phyloP scores from a whole-genome alignment of 2,888 invertebrate species.

The Yponomeuta cagnagella region DNA sequence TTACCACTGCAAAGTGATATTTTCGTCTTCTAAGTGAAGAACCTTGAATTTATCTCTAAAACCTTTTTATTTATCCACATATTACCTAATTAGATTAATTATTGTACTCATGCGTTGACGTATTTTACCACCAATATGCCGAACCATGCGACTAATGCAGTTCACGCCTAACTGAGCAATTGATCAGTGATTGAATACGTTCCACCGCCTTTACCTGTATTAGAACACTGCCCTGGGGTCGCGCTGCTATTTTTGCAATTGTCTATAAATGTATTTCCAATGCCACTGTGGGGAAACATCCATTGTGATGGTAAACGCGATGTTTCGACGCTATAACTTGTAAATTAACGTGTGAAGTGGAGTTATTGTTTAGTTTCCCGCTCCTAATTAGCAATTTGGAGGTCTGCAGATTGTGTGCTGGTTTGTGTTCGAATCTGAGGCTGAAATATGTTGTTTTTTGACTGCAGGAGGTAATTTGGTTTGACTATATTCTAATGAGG shows the following conservation, averaged over 20 bases:
- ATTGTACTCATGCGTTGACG: background rate
- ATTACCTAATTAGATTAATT: background rate
- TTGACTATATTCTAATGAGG: background rate
- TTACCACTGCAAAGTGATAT: conserved; percentile 69
- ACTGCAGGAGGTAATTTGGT: background rate
- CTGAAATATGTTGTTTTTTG: background rate
- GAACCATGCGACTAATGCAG: background rate
- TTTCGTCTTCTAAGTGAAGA: conserved; percentile 41
- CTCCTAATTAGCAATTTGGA: background rate
- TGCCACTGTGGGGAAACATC: background rate
- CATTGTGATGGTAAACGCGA: background rate
- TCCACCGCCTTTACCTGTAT: conserved; percentile 53
- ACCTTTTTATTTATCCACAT: background rate
- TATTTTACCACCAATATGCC: background rate
- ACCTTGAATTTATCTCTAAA: conserved; percentile 10
- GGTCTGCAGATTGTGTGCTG: background rate
- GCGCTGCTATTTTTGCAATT: conserved; percentile 50
- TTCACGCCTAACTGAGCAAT: conserved; percentile 42
- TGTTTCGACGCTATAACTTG: background rate
- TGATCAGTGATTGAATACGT: conserved; percentile 65
- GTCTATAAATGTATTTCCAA: background rate
- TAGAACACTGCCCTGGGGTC: conserved; percentile 49
- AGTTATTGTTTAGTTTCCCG: background rate
- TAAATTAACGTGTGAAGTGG: conserved; percentile 3
- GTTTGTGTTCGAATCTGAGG: background rate